Conservation (phyloP, 30 jellyfish, hydroid and myxozoan species). For the Pseudorhiza aurosa region DNA sequence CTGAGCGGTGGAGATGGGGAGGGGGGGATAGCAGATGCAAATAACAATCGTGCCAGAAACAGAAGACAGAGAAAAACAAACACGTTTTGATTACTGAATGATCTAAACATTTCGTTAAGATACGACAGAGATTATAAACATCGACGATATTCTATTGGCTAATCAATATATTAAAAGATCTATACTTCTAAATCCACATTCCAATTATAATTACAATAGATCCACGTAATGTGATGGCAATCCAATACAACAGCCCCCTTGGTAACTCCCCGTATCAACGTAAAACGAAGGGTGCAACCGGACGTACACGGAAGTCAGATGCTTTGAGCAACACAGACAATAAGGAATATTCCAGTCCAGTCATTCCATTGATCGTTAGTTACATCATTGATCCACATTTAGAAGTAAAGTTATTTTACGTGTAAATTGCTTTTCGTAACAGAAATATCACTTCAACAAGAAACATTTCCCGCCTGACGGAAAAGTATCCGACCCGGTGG, state of each 20-base stretch:
- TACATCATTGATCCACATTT: too few species aligned
- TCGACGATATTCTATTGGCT: conserved; percentile 43
- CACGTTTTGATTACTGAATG: background rate
- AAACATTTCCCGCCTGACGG: too few species aligned
- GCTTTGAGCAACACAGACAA: conserved; percentile 14
- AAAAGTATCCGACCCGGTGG: conserved; percentile 7
- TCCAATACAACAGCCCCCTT: conserved; percentile 13
- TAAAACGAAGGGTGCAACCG: background rate
- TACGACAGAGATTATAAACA: conserved; percentile 42
- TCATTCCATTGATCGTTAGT: too few species aligned
- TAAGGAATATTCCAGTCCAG: too few species aligned
- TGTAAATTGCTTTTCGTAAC: too few species aligned
- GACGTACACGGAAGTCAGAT: background rate
- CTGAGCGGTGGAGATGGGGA: too few species aligned
- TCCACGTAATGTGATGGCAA: conserved; percentile 18
- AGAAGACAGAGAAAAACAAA: background rate
- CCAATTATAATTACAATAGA: conserved; percentile 50
- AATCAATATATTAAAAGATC: conserved; percentile 72
- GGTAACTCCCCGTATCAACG: conserved; percentile 1
- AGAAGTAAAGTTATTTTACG: too few species aligned
- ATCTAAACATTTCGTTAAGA: conserved; percentile 37
- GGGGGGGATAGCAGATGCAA: too few species aligned
- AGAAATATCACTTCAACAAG: too few species aligned
- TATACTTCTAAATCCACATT: conserved; percentile 40
- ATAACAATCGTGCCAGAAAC: too few species aligned